phyloP scores from a whole-genome alignment of 2,797 vertebrate genomes.

The Rhyacichthys aspro region DNA sequence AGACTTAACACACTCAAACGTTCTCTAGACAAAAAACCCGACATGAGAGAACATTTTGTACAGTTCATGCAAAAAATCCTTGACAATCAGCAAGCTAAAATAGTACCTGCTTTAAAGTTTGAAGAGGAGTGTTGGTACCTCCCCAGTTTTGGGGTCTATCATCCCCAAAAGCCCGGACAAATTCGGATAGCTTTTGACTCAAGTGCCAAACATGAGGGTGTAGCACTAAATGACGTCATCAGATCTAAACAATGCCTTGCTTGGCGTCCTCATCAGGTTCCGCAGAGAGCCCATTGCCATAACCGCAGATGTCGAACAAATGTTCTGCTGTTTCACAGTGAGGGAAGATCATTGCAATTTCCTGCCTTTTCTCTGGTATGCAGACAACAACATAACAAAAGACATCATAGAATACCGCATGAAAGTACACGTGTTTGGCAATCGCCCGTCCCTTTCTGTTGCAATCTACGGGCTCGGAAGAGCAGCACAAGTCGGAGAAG shows the following conservation, averaged over 20 bases:
- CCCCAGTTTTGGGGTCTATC: background rate
- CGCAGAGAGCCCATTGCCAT: background rate
- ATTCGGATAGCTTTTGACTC: background rate
- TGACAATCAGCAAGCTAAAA: background rate
- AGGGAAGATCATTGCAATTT: background rate
- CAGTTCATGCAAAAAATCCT: background rate
- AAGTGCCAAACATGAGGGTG: background rate
- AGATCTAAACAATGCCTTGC: background rate
- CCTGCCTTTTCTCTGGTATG: constrained; percentile 3
- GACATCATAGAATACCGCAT: background rate
- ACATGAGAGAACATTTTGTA: background rate
- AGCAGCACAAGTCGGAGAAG: background rate
- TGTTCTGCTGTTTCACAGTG: constrained; percentile 2
- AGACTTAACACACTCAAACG: background rate
- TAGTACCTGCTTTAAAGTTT: background rate
- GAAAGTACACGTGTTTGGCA: constrained; percentile 14
- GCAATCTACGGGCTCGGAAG: constrained; percentile 18
- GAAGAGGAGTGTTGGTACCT: background rate
- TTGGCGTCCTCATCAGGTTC: background rate
- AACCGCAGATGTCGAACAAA: background rate
- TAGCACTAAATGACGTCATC: background rate
- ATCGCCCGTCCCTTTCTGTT: background rate
- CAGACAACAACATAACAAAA: constrained; percentile 5
- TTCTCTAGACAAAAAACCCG: background rate
- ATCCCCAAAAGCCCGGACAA: background rate